Percentiles rank a stretch among this genome's conserved stretches.
Evolutionary conservation across 35 echinoderm and acorn worm genomes (phyloP).

Genomic region (Chiridota heheva): DNA sequence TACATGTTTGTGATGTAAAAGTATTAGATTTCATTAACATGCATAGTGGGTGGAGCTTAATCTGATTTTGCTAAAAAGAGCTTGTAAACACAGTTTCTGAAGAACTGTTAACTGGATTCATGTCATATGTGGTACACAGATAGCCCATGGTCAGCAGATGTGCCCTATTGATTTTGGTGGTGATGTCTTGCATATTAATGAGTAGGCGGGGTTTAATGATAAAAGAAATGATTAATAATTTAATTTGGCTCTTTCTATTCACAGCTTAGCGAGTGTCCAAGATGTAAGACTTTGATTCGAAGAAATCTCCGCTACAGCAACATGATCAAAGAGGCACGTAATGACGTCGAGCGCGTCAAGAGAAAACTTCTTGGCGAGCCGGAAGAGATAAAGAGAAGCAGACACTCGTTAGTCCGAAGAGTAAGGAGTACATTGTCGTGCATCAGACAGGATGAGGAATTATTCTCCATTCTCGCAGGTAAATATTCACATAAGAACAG

Average conservation of each 20-base stretch:
- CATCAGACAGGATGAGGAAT: not conserved
- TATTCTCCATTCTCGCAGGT: not conserved
- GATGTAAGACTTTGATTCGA: constrained; percentile 86
- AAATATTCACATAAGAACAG: not conserved
- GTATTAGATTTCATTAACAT: too few relatives aligned
- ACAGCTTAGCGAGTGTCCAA: constrained; percentile 52
- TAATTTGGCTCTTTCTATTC: not conserved
- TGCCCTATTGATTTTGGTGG: too few relatives aligned
- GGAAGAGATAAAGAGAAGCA: not conserved
- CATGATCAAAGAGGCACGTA: constrained; percentile 55
- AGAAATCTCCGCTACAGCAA: constrained; percentile 77
- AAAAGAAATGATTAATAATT: not conserved
- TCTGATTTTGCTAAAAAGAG: too few relatives aligned
- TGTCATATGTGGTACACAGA: too few relatives aligned
- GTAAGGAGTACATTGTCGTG: not conserved
- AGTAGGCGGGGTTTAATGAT: too few relatives aligned
- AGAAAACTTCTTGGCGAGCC: constrained; percentile 29
- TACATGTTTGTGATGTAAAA: too few relatives aligned
- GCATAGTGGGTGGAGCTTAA: too few relatives aligned
- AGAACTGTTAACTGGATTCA: too few relatives aligned
- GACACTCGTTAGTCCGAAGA: not conserved
- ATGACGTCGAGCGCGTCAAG: constrained; percentile 80
- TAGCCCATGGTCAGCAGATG: too few relatives aligned
- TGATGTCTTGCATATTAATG: too few relatives aligned
- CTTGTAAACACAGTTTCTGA: too few relatives aligned